A percentile compares a stretch with the other conserved stretches of the same genome.
Conservation (phyloP, 2,888 invertebrate species). For the Orthosia incerta region DNA sequence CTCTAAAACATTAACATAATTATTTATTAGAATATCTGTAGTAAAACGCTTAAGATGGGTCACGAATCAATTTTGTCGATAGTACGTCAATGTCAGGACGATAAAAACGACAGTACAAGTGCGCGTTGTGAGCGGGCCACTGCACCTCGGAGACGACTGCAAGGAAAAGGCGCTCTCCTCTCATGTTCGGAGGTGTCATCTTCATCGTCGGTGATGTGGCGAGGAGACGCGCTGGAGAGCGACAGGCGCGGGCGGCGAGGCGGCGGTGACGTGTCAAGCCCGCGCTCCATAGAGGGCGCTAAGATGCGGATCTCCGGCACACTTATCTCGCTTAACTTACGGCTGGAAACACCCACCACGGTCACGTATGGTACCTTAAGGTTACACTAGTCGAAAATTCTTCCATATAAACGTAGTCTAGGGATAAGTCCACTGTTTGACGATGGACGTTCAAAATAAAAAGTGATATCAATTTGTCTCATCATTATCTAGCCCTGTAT, state of each 20-base stretch:
- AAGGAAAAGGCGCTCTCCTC: constrained; percentile 90
- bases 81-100: background rate
- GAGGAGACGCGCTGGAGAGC: constrained; percentile 67
- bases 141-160: constrained; percentile 87
- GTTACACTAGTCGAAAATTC: no score
- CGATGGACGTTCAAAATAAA: no score
- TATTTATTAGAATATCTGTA: no score
- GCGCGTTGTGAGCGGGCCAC: constrained; percentile 55
- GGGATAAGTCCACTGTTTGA: no score
- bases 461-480: no score
- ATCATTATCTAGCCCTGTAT: no score
- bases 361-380: constrained; percentile 38
- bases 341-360: constrained; percentile 87
- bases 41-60: no score
- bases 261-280: constrained; percentile 91
- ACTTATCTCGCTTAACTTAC: constrained; percentile 94
- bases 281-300: constrained; percentile 95
- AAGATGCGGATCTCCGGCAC: constrained; percentile 96
- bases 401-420: no score
- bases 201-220: constrained; percentile 65
- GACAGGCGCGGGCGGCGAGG: constrained; percentile 73
- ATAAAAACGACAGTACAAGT: constrained; percentile 59
- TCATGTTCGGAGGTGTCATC: constrained; percentile 88
- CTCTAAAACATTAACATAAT: no score
- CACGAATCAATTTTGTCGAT: no score